Base-by-base conservation (phyloP, 2,888 invertebrate species). In the Oasisia sp. region DNA sequence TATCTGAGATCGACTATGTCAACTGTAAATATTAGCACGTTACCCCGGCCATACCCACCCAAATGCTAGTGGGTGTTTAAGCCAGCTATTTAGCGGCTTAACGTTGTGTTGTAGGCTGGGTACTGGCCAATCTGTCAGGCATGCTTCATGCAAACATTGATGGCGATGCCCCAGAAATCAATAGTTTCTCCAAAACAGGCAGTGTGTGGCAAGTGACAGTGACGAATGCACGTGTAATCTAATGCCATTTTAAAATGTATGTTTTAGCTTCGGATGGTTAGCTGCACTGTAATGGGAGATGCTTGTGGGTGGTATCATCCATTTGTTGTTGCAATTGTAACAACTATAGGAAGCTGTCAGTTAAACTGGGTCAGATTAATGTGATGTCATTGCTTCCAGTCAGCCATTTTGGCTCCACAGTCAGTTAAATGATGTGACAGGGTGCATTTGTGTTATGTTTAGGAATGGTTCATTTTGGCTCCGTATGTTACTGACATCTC, bases 121-220 rank as follows among this genome's bases (percentile, higher is more conserved):
- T 90, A 32, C 90, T 89, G 27, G 90, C 90, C 19, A 90, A 90
- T 90, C 90, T 90, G 90, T 90, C 90, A 90, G 7, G 32, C 90
- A 3, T 8, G 32, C 32, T 90, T 90, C 90, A 8, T 90, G 90
- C 90, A 90, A 90, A 90, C 90, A 90, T 90, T 32, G 90, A 90
- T 90, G 90, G 90, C 32, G 4, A 32, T 27, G 90, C 90, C 90
- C 7, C 5, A 32, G 90, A 90, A 90, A 90, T 90, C 90, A 90
- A 90, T 90, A 90, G 90, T 90, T 90, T 27, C 90, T 90, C 32
- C 90, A 90, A 90, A 90, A 90, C 90, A 90, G 90, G 90, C 90
- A 32, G 32, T 32, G 32, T 90, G 90, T 90, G 27, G 19, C 90
- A 7, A 27, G 90, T 90, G 90, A 90, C 90, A 90, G 32, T 90